Base-by-base conservation (phyloP, 2,888 invertebrate genomes). In the Zygothrica quintamaculata region DNA sequence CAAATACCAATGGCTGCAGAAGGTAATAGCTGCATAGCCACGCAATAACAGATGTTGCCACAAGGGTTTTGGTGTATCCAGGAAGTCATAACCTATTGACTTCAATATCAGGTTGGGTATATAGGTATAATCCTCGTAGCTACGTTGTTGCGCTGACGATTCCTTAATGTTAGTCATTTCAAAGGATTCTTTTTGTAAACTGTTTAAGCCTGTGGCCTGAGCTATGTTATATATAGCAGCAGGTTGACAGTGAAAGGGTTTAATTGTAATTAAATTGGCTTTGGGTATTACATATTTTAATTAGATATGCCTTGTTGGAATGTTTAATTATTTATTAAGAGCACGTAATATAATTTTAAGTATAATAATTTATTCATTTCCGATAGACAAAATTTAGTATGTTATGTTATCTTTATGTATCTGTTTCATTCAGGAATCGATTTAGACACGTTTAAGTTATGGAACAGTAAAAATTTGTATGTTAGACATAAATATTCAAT, bases 81-180 rank as follows among this genome's bases (percentile, higher is more conserved):
- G 53, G 1, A 79, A 48, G 36, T 76, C 74, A 4, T 62, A 64
- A 8, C 77, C 79, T 34, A 79, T 11, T 0, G 71, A 29, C 43
- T 58, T 62, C 11, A 74, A 55, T 52, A 77, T 22, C 1, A 74
- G 12, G 18, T 47, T 57, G 6, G 77, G 59, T 42, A 76, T 48
- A 15, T 47, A 62, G 8, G 55, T 65, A 37, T 74, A 77, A 26
- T 77, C 80, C 31, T 74, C 65, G 42, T 56, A 77, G 16, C 15
- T 56, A 4, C 44, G 56, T 25, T 39, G 59, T 7, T 26, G 4
- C 4, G 9, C 12, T n/a, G n/a, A n/a, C n/a, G n/a, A n/a, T 12
- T 12, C 11, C 18, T 43, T 53, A n/a, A n/a, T 11, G 34, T 34
- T 34, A n/a, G 9, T n/a, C n/a, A 11, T 11, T 5, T 34, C 8